Percentiles rank a stretch among this genome's conserved stretches.
phyloP scores from a whole-genome alignment of 2,888 invertebrate species.

The Euphydryas editha region DNA sequence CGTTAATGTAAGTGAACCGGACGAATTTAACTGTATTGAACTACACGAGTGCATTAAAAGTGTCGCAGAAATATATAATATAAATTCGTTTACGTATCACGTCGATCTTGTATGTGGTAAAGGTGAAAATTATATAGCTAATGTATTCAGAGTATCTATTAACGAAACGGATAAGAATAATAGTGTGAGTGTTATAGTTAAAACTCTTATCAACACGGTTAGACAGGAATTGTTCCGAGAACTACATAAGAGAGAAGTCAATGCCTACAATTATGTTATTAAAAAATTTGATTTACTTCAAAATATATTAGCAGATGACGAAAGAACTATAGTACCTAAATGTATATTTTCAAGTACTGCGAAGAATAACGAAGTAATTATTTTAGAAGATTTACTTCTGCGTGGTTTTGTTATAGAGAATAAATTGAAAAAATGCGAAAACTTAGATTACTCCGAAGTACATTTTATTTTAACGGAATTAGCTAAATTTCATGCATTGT shows the following conservation, averaged over 20 bases:
- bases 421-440: constrained; percentile 54
- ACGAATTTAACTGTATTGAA: constrained; percentile 69
- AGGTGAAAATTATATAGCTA: constrained; percentile 67
- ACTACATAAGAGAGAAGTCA: constrained; percentile 68
- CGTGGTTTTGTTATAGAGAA: constrained; percentile 60
- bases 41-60: constrained; percentile 64
- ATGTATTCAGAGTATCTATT: constrained; percentile 68
- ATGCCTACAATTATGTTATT: constrained; percentile 60
- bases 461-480: constrained; percentile 58
- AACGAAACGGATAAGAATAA: constrained; percentile 54
- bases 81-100: constrained; percentile 66
- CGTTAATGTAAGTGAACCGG: constrained; percentile 75
- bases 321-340: constrained; percentile 57
- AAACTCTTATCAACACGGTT: constrained; percentile 68
- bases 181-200: constrained; percentile 62
- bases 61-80: constrained; percentile 55
- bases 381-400: constrained; percentile 64
- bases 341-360: constrained; percentile 58
- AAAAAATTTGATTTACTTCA: constrained; percentile 59
- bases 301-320: constrained; percentile 48
- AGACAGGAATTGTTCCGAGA: constrained; percentile 69
- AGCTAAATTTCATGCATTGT: constrained; percentile 70
- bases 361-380: constrained; percentile 64
- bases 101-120: constrained; percentile 68
- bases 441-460: constrained; percentile 56